Conservation (phyloP, 2,113 vertebrate species). For the Hypomesus transpacificus region DNA sequence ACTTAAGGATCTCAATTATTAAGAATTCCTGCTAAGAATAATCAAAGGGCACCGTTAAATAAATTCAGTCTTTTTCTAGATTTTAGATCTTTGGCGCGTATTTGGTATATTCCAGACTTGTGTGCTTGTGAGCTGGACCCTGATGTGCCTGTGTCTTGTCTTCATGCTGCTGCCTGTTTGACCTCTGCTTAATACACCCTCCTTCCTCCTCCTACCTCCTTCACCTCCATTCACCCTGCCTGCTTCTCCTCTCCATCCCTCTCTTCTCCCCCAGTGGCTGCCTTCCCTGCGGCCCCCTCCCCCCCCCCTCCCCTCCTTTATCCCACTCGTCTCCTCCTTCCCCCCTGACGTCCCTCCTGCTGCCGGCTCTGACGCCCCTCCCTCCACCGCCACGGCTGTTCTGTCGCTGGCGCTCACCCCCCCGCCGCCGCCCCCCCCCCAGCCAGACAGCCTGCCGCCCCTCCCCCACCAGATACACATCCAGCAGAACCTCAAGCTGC, state of each 20-base stretch:
- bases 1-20: no score
- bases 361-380: conserved; percentile 19
- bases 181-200: no score
- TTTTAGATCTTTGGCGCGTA: no score
- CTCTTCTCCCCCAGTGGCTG: conserved; percentile 20
- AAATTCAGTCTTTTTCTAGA: no score
- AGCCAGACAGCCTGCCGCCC: conserved; percentile 35
- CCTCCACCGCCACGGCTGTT: not conserved
- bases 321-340: conserved; percentile 31
- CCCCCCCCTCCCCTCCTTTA: conserved; percentile 15
- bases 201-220: no score
- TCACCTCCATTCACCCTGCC: no score
- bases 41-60: no score
- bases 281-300: conserved; percentile 13
- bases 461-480: conserved; percentile 63
- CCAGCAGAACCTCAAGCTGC: conserved; percentile 70
- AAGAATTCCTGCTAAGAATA: no score
- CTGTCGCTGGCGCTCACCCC: conserved; percentile 13
- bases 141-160: no score
- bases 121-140: no score
- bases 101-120: no score
- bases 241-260: not conserved
- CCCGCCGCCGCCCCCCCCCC: conserved; percentile 23
- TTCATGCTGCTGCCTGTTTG: no score
- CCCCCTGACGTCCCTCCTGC: conserved; percentile 18